Evolutionary conservation across 2,113 vertebrate genomes (phyloP), one percentile per base, ranked within the genome.

Genomic region (Gymnogyps californianus): DNA sequence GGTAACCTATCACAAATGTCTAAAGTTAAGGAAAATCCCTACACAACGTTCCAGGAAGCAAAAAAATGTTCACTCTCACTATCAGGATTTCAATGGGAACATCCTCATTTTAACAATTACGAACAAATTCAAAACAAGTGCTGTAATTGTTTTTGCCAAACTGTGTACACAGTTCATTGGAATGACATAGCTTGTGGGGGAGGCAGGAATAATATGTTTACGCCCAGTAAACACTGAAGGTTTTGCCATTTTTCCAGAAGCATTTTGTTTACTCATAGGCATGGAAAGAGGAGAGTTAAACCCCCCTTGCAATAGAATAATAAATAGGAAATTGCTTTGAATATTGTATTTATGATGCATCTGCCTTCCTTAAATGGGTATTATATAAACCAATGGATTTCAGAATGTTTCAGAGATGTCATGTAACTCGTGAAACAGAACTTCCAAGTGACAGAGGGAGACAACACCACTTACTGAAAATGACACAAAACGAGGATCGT

Each of bases 131-230:
- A 94, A 98, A 96, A 80, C 83, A 97, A 87, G 26, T 87, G 85
- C 61, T 95, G 31, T 46, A 96, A 94, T 44, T 96, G 89, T 94
- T 97, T 97, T 97, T 97, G 95, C 91, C 96, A 97, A 96, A 87
- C 10, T 89, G 86, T 89, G 94, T 97, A 96, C 89, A 87, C 55
- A 92, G 72, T 91, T 97, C 79, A 82, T 32, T 96, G 89, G 74
- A 64, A 97, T 97, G 89, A 96, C 93, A 84, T 89, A 90, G 90
- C 82, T 90, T 95, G 92, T 89, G 97, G 91, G 61, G 93, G 95
- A 96, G 95, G 96, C 82, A 71, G 52, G 87, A 97, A 95, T 97
- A 95, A 90, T 71, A 96, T 81, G 66, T 55, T 96, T 90, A 89
- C 44, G 65, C 75, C 64, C 75, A 95, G 95, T 96, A 97, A 97